phyloP scores from a whole-genome alignment of 1,140 invertebrate genomes.

The Drosophila lacteicornis region DNA sequence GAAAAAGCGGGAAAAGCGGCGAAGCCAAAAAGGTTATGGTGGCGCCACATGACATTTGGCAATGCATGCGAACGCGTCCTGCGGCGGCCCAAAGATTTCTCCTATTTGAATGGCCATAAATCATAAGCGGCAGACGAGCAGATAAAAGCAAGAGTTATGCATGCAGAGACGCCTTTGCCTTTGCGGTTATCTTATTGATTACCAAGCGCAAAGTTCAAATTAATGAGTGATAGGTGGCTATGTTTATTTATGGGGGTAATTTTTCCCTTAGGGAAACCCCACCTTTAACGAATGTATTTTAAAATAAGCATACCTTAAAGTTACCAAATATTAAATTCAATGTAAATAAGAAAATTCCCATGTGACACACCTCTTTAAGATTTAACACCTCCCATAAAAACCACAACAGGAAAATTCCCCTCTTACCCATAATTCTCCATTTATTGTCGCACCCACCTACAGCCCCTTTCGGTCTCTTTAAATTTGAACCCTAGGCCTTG shows the following conservation, averaged over 20 bases:
- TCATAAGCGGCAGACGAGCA: constrained; percentile 29
- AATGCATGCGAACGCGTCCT: constrained; percentile 34
- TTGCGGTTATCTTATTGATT: constrained; percentile 24
- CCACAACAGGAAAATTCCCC: neutral
- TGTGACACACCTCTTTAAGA: neutral
- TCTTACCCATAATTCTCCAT: constrained; percentile 22
- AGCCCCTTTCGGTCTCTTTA: constrained; percentile 24
- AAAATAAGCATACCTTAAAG: neutral
- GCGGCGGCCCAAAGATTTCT: constrained; percentile 46
- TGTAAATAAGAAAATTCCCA: neutral
- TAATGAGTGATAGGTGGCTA: constrained; percentile 10
- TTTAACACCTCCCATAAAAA: constrained; percentile 4
- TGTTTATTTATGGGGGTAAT: neutral
- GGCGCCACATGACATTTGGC: constrained; percentile 57
- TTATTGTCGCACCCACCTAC: constrained; percentile 27
- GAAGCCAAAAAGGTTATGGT: constrained; percentile 58
- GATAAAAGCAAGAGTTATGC: constrained; percentile 30
- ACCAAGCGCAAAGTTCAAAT: neutral
- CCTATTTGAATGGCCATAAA: constrained; percentile 37
- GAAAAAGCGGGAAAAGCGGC: neutral
- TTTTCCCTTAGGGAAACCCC: too few species aligned
- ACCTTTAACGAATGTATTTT: too few species aligned
- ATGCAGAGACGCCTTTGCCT: constrained; percentile 9
- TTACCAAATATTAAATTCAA: neutral
- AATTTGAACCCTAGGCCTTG: constrained; percentile 34